These are phyloP conservation scores for Bambusicola thoracicus DNA, from an alignment of 2,113 vertebrate species.

Conservation along the genomic window DNA sequence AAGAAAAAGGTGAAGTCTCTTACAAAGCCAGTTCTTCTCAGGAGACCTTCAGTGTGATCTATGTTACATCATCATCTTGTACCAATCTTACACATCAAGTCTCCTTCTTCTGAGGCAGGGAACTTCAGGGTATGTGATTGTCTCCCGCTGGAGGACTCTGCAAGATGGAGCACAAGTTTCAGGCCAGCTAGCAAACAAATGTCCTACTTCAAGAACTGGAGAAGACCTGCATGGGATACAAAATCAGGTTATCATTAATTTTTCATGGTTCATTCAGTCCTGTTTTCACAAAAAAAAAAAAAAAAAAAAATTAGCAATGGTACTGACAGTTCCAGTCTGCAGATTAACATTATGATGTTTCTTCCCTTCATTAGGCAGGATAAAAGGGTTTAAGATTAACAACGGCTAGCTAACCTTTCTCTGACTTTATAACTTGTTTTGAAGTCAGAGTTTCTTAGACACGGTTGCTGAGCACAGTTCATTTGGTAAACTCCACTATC, in stretches of 20 bases:
- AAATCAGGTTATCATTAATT: conserved; percentile 48
- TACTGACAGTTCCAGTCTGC: conserved; percentile 42
- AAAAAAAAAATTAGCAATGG: neutral
- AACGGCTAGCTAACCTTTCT: conserved; percentile 51
- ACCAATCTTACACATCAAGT: neutral
- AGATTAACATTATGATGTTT: conserved; percentile 55
- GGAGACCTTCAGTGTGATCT: neutral
- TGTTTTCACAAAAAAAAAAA: neutral
- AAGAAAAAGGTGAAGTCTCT: neutral
- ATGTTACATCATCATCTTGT: conserved; percentile 50
- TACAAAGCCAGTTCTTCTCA: neutral
- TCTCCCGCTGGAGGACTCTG: neutral
- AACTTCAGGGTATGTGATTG: neutral
- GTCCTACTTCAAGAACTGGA: neutral
- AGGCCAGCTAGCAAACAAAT: neutral
- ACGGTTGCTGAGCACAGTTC: conserved; percentile 43
- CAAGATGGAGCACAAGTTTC: neutral
- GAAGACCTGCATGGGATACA: conserved; percentile 67
- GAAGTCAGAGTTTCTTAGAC: conserved; percentile 59
- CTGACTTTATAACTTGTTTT: conserved; percentile 48
- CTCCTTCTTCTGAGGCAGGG: neutral
- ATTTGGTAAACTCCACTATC: conserved; percentile 24
- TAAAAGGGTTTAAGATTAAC: conserved; percentile 61
- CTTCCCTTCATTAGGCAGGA: conserved; percentile 59
- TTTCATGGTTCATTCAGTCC: conserved; percentile 1